Evolutionary conservation across 2,888 invertebrate species (phyloP).

Genomic region (Odontocerum albicorne): DNA sequence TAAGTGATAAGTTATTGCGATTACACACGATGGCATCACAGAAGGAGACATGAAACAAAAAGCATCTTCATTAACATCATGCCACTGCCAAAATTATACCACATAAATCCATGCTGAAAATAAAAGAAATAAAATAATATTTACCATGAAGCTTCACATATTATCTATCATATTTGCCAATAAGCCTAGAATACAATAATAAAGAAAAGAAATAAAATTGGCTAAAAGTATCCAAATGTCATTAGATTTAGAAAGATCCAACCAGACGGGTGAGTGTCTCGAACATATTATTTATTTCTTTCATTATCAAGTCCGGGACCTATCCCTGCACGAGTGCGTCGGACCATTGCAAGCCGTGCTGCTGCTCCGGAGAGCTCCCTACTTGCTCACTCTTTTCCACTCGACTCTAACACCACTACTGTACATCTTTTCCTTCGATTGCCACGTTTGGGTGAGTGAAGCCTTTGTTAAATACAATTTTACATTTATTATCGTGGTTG

Average conservation of each 20-base stretch:
- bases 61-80: slow-evolving; percentile 42
- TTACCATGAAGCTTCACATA: slow-evolving; percentile 34
- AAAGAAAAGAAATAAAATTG: too few relatives aligned
- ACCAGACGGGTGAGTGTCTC: background rate
- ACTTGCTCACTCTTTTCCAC: too few relatives aligned
- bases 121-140: slow-evolving; percentile 43
- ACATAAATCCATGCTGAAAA: slow-evolving; percentile 41
- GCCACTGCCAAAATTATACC: slow-evolving; percentile 17
- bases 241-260: too few relatives aligned
- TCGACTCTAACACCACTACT: too few relatives aligned
- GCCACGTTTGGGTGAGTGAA: slow-evolving; percentile 1
- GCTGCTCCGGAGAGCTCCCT: too few relatives aligned
- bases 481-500: too few relatives aligned
- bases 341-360: too few relatives aligned
- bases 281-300: background rate
- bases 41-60: slow-evolving; percentile 62
- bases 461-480: slow-evolving; percentile 10
- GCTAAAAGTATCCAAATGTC: too few relatives aligned
- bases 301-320: background rate
- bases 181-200: slow-evolving; percentile 32
- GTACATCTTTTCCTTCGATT: too few relatives aligned
- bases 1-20: slow-evolving; percentile 30
- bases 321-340: too few relatives aligned
- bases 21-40: slow-evolving; percentile 38
- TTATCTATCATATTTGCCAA: slow-evolving; percentile 31